Conservation (phyloP, 2,888 invertebrate species). For the Drosophila nr. medialis region DNA sequence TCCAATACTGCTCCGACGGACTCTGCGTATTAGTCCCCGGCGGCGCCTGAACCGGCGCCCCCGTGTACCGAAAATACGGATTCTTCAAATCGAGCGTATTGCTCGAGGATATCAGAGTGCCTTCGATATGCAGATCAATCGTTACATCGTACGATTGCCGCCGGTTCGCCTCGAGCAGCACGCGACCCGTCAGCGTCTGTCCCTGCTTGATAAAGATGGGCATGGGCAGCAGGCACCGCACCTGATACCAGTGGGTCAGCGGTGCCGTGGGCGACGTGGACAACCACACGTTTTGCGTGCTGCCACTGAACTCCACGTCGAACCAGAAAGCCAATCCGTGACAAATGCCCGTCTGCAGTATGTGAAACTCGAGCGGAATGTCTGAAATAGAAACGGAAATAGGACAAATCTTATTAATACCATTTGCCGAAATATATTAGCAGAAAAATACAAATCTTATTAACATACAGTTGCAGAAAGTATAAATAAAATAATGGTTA, state of each 20-base stretch:
- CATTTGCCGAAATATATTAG: not conserved
- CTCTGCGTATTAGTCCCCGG: slow-evolving; percentile 96
- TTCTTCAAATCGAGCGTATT: slow-evolving; percentile 99
- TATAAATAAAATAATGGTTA: not conserved
- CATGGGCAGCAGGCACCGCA: slow-evolving; percentile 96
- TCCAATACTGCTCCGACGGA: slow-evolving; percentile 97
- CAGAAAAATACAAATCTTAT: slow-evolving; percentile 42
- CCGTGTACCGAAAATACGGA: slow-evolving; percentile 98
- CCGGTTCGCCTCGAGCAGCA: slow-evolving; percentile 95
- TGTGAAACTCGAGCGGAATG: slow-evolving; percentile 96
- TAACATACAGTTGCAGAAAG: not conserved
- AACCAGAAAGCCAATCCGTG: slow-evolving; percentile 99
- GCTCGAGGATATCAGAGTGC: slow-evolving; percentile 92
- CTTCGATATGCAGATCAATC: slow-evolving; percentile 96
- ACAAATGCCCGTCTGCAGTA: slow-evolving; percentile 96
- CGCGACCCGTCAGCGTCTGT: slow-evolving; percentile 94
- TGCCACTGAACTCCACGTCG: slow-evolving; percentile 98
- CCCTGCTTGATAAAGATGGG: slow-evolving; percentile 98
- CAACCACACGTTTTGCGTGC: slow-evolving; percentile 96
- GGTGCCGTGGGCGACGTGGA: slow-evolving; percentile 99
- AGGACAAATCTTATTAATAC: not conserved
- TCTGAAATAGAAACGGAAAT: slow-evolving; percentile 85
- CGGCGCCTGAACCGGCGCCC: slow-evolving; percentile 95
- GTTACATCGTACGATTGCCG: slow-evolving; percentile 99
- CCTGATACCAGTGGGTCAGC: slow-evolving; percentile 99